phyloP scores from a whole-genome alignment of 2,113 vertebrate species.

The Lophius piscatorius region DNA sequence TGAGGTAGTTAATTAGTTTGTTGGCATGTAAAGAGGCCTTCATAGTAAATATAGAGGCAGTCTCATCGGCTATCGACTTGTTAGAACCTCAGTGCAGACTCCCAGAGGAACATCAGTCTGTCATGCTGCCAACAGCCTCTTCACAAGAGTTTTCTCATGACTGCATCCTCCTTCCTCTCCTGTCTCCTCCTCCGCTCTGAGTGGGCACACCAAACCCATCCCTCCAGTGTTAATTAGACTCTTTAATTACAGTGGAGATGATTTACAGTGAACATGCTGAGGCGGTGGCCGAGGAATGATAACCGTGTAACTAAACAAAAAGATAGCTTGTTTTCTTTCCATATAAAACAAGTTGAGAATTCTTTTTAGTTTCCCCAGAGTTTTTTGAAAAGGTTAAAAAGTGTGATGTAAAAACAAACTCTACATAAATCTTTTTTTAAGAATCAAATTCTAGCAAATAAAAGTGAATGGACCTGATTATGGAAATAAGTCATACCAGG shows the following conservation, averaged over 20 bases:
- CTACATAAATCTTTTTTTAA: too few relatives aligned
- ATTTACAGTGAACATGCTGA: constrained; percentile 46
- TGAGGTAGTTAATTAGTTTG: constrained; percentile 26
- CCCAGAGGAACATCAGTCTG: constrained; percentile 17
- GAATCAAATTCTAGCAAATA: too few relatives aligned
- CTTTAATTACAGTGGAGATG: constrained; percentile 55
- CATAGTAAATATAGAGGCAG: constrained; percentile 4
- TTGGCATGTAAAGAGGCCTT: constrained; percentile 17
- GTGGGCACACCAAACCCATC: constrained; percentile 43
- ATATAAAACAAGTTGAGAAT: too few relatives aligned
- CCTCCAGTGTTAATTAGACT: constrained; percentile 64
- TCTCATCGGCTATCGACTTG: background rate
- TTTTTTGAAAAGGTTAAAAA: too few relatives aligned
- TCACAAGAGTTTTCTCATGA: constrained; percentile 7
- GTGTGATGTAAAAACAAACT: background rate
- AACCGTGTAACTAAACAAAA: background rate
- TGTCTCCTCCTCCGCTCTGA: background rate
- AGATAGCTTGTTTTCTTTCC: too few relatives aligned
- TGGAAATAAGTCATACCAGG: too few relatives aligned
- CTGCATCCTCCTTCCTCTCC: background rate
- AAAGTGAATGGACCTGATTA: too few relatives aligned
- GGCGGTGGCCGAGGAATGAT: constrained; percentile 14
- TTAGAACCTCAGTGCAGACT: constrained; percentile 10
- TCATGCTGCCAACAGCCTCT: constrained; percentile 13
- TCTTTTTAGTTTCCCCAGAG: too few relatives aligned